Evolutionary conservation across 2,113 vertebrate species (phyloP).

Genomic region (Bos indicus): DNA sequence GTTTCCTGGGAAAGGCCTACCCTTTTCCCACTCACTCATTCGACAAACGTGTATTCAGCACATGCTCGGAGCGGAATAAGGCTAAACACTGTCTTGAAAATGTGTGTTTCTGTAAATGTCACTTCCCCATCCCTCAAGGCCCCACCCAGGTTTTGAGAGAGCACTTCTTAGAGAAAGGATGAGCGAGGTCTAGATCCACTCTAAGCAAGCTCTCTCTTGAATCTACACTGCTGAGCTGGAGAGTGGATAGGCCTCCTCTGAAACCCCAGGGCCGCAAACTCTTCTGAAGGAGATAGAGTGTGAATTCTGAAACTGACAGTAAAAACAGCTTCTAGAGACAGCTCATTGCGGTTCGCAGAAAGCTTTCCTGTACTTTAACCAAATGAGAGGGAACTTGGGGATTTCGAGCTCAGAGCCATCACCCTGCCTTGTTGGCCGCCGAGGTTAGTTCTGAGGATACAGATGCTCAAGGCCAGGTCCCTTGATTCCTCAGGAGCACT

Average conservation of each 20-base stretch:
- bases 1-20: background rate
- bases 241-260: fast-evolving
- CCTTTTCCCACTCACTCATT: background rate
- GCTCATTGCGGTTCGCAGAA: fast-evolving
- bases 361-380: fast-evolving
- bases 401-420: background rate
- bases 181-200: fast-evolving
- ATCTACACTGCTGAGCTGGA: fast-evolving
- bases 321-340: fast-evolving
- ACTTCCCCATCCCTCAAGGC: background rate
- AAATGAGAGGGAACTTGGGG: background rate
- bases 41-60: background rate
- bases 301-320: background rate
- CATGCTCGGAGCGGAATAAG: background rate
- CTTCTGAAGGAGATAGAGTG: background rate
- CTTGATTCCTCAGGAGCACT: background rate
- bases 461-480: background rate
- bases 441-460: background rate
- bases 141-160: background rate
- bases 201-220: fast-evolving
- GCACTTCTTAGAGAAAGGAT: background rate
- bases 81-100: background rate
- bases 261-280: background rate
- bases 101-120: background rate
- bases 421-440: background rate